Percentiles rank a stretch among this genome's conserved stretches.
phyloP scores from a whole-genome alignment of 1,140 invertebrate species.

The Pogonomyrmex barbatus region DNA sequence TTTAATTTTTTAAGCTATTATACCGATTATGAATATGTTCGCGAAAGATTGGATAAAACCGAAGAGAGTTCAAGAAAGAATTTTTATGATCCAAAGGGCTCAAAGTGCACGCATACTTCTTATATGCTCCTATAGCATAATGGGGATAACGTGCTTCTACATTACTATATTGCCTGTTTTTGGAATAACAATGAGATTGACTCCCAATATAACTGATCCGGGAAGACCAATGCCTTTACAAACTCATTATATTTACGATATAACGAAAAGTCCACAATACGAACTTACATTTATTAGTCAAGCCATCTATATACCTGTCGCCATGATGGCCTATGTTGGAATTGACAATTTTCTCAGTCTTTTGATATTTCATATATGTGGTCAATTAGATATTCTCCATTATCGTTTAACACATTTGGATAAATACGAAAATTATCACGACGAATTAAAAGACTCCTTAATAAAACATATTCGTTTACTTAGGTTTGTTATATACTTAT shows the following conservation, averaged over 20 bases:
- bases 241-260: constrained; percentile 15
- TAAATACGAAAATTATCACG: background rate
- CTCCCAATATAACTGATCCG: constrained; percentile 1
- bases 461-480: constrained; percentile 12
- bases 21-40: constrained; percentile 6
- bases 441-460: background rate
- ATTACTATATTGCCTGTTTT: background rate
- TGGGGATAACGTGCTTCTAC: background rate
- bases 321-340: background rate
- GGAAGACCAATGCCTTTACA: background rate
- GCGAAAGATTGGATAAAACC: constrained; percentile 14
- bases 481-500: constrained; percentile 14
- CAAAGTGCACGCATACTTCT: background rate
- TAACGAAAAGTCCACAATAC: constrained; percentile 24
- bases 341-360: constrained; percentile 24
- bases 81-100: constrained; percentile 11
- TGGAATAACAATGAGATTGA: constrained; percentile 15
- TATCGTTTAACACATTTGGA: background rate
- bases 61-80: constrained; percentile 8
- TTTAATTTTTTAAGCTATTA: constrained; percentile 18
- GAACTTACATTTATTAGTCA: constrained; percentile 20
- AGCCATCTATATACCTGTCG: background rate
- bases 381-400: constrained; percentile 34
- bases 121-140: background rate
- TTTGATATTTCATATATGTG: constrained; percentile 9